Percentiles rank a stretch among this genome's conserved stretches.
phyloP scores from a whole-genome alignment of 2,888 invertebrate genomes.

The Macrosiphum euphorbiae region DNA sequence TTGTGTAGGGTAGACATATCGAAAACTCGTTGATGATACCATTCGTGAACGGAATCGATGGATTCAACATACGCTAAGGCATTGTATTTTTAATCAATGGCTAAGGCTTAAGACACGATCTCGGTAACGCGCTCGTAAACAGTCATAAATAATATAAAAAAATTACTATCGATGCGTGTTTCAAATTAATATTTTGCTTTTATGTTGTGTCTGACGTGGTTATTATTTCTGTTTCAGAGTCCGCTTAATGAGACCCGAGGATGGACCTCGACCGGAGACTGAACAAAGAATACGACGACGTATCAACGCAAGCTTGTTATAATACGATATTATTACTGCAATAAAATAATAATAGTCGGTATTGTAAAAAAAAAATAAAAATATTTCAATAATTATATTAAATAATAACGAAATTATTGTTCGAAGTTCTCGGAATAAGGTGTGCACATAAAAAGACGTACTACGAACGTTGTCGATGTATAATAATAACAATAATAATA shows the following conservation, averaged over 20 bases:
- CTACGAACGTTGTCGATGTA: neutral
- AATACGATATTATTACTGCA: neutral
- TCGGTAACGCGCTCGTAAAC: neutral
- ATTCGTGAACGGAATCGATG: neutral
- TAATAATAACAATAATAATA: neutral
- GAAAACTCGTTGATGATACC: neutral
- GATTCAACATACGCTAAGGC: neutral
- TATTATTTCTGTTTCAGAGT: conserved; percentile 31
- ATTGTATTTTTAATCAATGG: too few relatives aligned
- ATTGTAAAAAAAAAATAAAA: conserved; percentile 24
- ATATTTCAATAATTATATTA: neutral
- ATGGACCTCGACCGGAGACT: conserved; percentile 41
- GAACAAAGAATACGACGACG: neutral
- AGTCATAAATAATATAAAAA: neutral
- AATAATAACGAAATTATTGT: neutral
- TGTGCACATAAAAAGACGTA: neutral
- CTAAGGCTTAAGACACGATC: neutral
- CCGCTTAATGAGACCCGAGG: conserved; percentile 21
- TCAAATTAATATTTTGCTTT: neutral
- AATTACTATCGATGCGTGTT: neutral
- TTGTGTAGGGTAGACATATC: neutral
- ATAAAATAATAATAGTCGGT: neutral
- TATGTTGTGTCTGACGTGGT: neutral
- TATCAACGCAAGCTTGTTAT: neutral
- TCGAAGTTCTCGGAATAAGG: neutral